Conservation (phyloP, 2,888 invertebrate species). For the Synergus umbraculus region DNA sequence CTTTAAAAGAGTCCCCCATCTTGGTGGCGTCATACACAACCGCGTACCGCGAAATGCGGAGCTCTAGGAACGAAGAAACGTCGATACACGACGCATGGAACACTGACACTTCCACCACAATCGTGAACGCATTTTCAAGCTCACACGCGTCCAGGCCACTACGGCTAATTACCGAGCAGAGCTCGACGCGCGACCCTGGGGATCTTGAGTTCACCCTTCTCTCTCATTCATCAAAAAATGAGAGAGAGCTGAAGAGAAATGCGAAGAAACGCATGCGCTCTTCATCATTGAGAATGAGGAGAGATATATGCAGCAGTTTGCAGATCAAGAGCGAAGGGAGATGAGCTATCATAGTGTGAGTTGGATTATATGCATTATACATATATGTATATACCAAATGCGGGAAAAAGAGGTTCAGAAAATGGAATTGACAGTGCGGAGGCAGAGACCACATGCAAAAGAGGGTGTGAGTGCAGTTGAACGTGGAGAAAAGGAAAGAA, state of each 20-base stretch:
- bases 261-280: slow-evolving; percentile 45
- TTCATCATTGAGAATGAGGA: slow-evolving; percentile 15
- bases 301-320: slow-evolving; percentile 24
- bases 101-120: slow-evolving; percentile 66
- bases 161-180: slow-evolving; percentile 67
- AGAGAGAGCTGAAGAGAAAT: slow-evolving; percentile 33
- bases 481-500: slow-evolving; percentile 32
- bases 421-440: slow-evolving; percentile 50
- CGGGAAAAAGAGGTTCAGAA: slow-evolving; percentile 45
- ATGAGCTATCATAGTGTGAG: slow-evolving; percentile 35
- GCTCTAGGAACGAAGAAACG: slow-evolving; percentile 60
- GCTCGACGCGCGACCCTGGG: slow-evolving; percentile 53
- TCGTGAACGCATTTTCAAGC: slow-evolving; percentile 70
- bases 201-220: slow-evolving; percentile 46
- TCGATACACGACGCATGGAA: slow-evolving; percentile 67
- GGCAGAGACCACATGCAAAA: slow-evolving; percentile 34
- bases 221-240: slow-evolving; percentile 39
- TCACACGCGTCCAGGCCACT: slow-evolving; percentile 69
- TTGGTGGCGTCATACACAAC: slow-evolving; percentile 40
- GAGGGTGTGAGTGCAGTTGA: slow-evolving; percentile 47
- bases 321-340: slow-evolving; percentile 32
- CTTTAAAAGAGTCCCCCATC: slow-evolving; percentile 57
- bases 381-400: background rate
- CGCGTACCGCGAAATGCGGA: slow-evolving; percentile 38
- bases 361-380: background rate